Evolutionary conservation across 2,888 invertebrate genomes (phyloP), one percentile per base, ranked within the genome.

Genomic region (Acanthoscelides obtectus): DNA sequence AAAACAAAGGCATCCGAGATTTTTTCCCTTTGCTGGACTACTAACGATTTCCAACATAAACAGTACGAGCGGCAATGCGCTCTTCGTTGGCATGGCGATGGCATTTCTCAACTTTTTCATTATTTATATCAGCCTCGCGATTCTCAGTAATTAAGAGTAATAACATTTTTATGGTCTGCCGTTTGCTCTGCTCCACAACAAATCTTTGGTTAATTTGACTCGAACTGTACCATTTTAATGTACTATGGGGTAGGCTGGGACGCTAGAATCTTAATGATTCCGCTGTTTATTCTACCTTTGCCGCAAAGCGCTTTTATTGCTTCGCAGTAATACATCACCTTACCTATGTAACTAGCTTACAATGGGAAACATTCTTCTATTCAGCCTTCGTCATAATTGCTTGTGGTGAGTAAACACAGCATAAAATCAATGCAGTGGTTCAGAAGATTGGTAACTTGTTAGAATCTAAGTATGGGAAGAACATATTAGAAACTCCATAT

Each of bases 81-180:
- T 78, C 73, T 69, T 72, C 45, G 45, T 45, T 45, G 8, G 45
- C 5, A 45, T 45, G 8, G 45, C 45, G 5, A 45, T 17, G 45
- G 45, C 45, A 45, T 45, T 45, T 45, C 45, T 45, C 73, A 73
- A 75, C 77, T 79, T 79, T 78, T 80, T 80, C 79, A 78, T 80
- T 80, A 80, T 81, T 80, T 81, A 81, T 80, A 79, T 79, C 73
- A 78, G 79, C 74, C 75, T 75, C 77, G 45, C 45, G 79, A 76
- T 81, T 82, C 80, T 75, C 76, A 77, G 81, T 81, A 82, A 82
- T 82, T 82, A 82, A 81, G 80, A 79, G 82, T 77, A 80, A 82
- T 82, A 82, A 81, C 80, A 82, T 81, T 82, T 81, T 81, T 81
- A 82, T 81, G 77, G 12, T 17, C 45, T 6, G 45, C 81, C 81